Base-by-base conservation (phyloP, 2,888 invertebrate genomes). In the Nesidiocoris tenuis region DNA sequence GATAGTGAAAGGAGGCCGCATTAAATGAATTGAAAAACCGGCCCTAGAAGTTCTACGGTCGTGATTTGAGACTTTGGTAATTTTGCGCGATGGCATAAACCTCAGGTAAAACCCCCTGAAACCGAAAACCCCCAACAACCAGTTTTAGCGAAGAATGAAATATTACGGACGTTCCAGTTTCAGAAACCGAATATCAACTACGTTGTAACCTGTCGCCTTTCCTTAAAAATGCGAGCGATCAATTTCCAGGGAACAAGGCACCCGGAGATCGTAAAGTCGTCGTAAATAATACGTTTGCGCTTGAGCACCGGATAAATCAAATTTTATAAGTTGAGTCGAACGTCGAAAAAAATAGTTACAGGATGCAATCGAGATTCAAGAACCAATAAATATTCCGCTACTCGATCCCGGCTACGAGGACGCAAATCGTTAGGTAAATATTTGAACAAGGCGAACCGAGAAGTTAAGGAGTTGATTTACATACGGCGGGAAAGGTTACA, bases 401-500 rank as follows among this genome's bases (percentile, higher is more conserved):
- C 67, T 68, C 18, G 56, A 68, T 2, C 55, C 24, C 1, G 56
- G 67, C 16, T 21, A 70, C 24, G 16, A 25, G 24, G 61, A 70
- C 70, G 70, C 70, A 61, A 70, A 70, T 59, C 70, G 70, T 25
- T 59, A 24, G 24, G 70, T 70, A 70, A 70, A 70, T 70, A 70
- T 70, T 70, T 70, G 70, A 70, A 70, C 70, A 70, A 59, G 70
- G 54, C 21, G n/a, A 59, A 57, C 70, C 5, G 61, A 70, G 70
- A 39, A 18, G 25, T 70, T 54, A 59, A 18, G 61, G 39, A 61
- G 61, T 57, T 70, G 70, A 70, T 70, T 70, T 70, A 70, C 67
- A 67, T 54, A 39, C 12, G 39, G 5, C 12, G 39, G 3, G 12
- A 12, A 39, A 39, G 12, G 12, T 3, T 3, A 7, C 12, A 39